Base-by-base conservation (phyloP, 1,140 invertebrate species). In the Tribolium castaneum region DNA sequence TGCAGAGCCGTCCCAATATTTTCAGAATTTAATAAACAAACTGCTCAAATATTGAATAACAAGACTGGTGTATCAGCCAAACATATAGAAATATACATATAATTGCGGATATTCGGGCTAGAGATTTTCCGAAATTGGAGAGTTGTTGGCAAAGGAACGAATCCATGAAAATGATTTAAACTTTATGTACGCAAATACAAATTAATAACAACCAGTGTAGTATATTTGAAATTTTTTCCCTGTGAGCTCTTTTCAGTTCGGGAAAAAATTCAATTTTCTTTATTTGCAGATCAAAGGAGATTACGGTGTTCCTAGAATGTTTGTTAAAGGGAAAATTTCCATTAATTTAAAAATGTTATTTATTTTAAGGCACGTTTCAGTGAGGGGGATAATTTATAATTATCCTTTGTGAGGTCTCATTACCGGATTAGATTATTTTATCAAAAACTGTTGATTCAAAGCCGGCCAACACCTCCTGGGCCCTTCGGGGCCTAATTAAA, bases 181-280 rank as follows among this genome's bases (percentile, higher is more conserved):
- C 30, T 30, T 9, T 39, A 66, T 66, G 59, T 66, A 66, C 2
- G 59, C 59, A 66, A 66, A 66, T 35, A 66, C 30, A 66, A 66
- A 66, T 66, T 66, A 66, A 66, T 66, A 66, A 66, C 59, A 66
- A 35, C 59, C 30, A 66, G 34, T 66, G 59, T 66, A 14, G 59
- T 59, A 66, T 66, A 30, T 66, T 66, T 66, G 59, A 34, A n/a
- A 66, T 66, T 66, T 66, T 66, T 66, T 66, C 59, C 45, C 30
- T 66, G 13, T 25, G 45, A 66, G 59, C 59, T 66, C 30, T 66
- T 45, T 66, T 35, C 59, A 12, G 30, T 12, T 30, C 59, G 2
- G n/a, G 59, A 66, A 66, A 66, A 66, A 66, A 66, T 66, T 66
- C 59, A 66, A 66, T 66, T 66, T 66, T 66, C 59, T 66, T 66